These are phyloP conservation scores for Lacanobia oleracea DNA, from an alignment of 2,888 invertebrate genomes.

Conservation along the genomic window DNA sequence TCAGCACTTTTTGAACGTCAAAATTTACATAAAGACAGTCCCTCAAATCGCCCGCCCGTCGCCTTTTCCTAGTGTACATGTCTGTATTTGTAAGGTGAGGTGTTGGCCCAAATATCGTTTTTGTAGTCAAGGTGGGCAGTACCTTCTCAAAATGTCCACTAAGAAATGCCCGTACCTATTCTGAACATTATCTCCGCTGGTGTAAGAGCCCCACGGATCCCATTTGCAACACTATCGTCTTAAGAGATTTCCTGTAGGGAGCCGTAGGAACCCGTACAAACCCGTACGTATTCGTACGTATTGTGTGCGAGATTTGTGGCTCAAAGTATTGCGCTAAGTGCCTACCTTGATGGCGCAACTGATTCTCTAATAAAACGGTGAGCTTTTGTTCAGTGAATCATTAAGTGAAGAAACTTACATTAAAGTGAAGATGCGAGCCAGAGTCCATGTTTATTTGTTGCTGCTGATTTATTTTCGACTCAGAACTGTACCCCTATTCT, in stretches of 20 bases:
- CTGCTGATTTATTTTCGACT: neutral
- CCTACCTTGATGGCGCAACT: constrained; percentile 61
- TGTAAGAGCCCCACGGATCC: constrained; percentile 57
- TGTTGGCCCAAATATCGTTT: too few relatives aligned
- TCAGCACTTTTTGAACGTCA: too few relatives aligned
- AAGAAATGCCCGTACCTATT: too few relatives aligned
- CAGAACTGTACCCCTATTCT: too few relatives aligned
- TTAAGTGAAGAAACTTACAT: constrained; percentile 25
- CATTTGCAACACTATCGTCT: constrained; percentile 74
- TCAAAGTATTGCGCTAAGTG: constrained; percentile 69
- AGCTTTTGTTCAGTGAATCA: constrained; percentile 19
- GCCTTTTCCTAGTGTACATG: too few relatives aligned
- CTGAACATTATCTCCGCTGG: constrained; percentile 18
- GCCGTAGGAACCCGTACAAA: constrained; percentile 33
- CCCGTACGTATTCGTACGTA: constrained; percentile 55
- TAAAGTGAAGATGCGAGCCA: neutral
- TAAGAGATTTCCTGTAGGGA: constrained; percentile 66
- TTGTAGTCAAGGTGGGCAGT: too few relatives aligned
- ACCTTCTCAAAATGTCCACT: too few relatives aligned
- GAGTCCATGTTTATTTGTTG: neutral
- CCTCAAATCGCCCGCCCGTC: too few relatives aligned
- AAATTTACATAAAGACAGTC: too few relatives aligned
- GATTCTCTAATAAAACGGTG: constrained; percentile 49
- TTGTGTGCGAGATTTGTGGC: constrained; percentile 71
- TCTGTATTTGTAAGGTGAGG: too few relatives aligned